phyloP scores from a whole-genome alignment of 2,888 invertebrate genomes.

The Sinohyriopsis cumingii region DNA sequence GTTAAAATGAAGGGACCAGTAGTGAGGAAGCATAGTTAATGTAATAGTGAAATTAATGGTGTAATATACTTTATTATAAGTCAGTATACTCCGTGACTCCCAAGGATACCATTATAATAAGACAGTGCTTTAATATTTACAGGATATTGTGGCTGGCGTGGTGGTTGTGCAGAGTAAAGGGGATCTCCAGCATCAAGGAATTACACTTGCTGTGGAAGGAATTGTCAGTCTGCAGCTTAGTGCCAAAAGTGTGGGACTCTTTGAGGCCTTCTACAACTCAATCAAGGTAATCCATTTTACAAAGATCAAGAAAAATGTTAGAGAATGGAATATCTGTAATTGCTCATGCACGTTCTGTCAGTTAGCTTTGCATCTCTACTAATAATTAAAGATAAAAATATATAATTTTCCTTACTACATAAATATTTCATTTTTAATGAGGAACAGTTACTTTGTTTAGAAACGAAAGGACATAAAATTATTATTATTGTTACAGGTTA shows the following conservation, averaged over 20 bases:
- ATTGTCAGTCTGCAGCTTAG: constrained; percentile 91
- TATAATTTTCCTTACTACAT: no score
- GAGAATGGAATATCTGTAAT: neutral
- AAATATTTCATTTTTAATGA: no score
- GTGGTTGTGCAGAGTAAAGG: constrained; percentile 84
- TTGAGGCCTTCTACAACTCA: constrained; percentile 96
- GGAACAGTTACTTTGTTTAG: no score
- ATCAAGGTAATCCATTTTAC: constrained; percentile 80
- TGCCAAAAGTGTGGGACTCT: constrained; percentile 91
- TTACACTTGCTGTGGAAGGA: constrained; percentile 89
- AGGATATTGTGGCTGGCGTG: constrained; percentile 91
- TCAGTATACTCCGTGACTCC: no score
- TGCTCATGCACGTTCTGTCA: neutral
- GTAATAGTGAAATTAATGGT: neutral
- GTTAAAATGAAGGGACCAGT: no score
- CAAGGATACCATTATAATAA: neutral
- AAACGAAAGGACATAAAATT: no score
- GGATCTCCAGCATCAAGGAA: constrained; percentile 93
- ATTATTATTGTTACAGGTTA: no score
- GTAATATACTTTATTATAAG: neutral
- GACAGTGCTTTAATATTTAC: constrained; percentile 26
- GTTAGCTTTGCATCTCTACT: neutral
- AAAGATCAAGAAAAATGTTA: neutral
- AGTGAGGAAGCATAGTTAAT: no score
- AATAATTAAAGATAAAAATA: neutral